These are phyloP conservation scores for Himalopsyche tibetana DNA, from an alignment of 2,888 invertebrate species.

Conservation along the genomic window DNA sequence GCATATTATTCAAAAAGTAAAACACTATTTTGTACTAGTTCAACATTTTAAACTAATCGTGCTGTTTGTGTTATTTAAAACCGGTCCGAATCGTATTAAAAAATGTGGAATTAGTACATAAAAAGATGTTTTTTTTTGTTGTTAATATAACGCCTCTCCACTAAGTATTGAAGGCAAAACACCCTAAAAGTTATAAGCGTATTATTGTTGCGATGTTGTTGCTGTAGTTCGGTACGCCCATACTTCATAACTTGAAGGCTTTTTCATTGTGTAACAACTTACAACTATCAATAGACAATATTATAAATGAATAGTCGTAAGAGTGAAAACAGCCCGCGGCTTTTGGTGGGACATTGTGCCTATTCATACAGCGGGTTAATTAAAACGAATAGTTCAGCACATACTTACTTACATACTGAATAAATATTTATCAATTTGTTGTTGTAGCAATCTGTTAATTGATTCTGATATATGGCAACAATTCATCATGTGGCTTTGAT, in stretches of 20 bases:
- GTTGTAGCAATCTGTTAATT: constrained; percentile 53
- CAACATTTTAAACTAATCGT: no score
- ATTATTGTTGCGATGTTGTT: constrained; percentile 19
- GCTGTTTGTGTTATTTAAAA: no score
- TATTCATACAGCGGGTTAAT: constrained; percentile 57
- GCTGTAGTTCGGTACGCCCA: constrained; percentile 6
- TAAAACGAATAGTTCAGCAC: constrained; percentile 58
- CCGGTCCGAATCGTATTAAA: no score
- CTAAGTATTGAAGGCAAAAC: no score
- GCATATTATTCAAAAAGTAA: no score
- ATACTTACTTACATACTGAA: constrained; percentile 52
- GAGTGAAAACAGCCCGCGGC: constrained; percentile 47
- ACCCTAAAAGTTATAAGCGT: no score
- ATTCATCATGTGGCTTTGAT: constrained; percentile 41
- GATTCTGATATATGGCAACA: constrained; percentile 55
- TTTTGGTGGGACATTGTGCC: constrained; percentile 53
- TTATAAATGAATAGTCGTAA: constrained; percentile 56
- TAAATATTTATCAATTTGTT: constrained; percentile 57
- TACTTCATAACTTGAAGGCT: constrained; percentile 39
- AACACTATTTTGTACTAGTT: no score
- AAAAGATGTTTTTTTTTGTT: no score
- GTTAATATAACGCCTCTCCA: no score
- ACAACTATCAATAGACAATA: constrained; percentile 49
- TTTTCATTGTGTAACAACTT: constrained; percentile 50
- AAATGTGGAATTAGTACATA: no score